A percentile compares a stretch with the other conserved stretches of the same genome.
These are phyloP conservation scores for Tylochromis polylepis DNA, from an alignment of 2,113 vertebrate species.

Conservation along the genomic window DNA sequence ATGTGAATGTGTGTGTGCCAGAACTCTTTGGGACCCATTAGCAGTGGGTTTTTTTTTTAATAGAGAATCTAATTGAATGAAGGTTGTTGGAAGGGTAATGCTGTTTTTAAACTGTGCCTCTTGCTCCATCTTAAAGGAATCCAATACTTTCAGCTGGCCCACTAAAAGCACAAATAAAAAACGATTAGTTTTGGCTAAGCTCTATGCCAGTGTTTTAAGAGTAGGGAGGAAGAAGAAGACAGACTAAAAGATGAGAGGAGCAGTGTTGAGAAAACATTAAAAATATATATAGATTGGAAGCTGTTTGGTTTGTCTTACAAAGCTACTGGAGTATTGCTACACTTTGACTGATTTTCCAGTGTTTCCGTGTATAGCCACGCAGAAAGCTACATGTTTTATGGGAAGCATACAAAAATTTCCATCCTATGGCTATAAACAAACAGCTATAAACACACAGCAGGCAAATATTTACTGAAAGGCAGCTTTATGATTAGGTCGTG, in stretches of 20 bases:
- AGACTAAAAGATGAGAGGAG: conserved; percentile 28
- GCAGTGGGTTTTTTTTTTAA: conserved; percentile 5
- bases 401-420: not conserved
- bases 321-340: not conserved
- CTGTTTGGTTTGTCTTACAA: conserved; percentile 12
- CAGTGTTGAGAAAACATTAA: not conserved
- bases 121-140: conserved; percentile 44
- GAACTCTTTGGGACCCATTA: conserved; percentile 55
- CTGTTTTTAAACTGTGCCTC: conserved; percentile 45
- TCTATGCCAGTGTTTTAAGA: conserved; percentile 23
- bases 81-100: conserved; percentile 67
- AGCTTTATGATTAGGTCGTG: not conserved
- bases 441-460: not conserved
- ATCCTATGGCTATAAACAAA: not conserved
- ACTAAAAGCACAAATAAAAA: conserved; percentile 60
- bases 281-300: not conserved
- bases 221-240: not conserved
- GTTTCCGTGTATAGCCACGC: conserved; percentile 6
- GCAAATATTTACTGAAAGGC: not conserved
- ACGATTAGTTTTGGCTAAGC: conserved; percentile 35
- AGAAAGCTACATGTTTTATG: not conserved
- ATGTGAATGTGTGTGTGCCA: not conserved
- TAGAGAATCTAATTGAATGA: conserved; percentile 59
- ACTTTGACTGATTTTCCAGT: conserved; percentile 9
- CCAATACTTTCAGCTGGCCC: conserved; percentile 32